Evolutionary conservation across 2,888 invertebrate genomes (phyloP).

Genomic region (Scrobipalpa atriplicella): DNA sequence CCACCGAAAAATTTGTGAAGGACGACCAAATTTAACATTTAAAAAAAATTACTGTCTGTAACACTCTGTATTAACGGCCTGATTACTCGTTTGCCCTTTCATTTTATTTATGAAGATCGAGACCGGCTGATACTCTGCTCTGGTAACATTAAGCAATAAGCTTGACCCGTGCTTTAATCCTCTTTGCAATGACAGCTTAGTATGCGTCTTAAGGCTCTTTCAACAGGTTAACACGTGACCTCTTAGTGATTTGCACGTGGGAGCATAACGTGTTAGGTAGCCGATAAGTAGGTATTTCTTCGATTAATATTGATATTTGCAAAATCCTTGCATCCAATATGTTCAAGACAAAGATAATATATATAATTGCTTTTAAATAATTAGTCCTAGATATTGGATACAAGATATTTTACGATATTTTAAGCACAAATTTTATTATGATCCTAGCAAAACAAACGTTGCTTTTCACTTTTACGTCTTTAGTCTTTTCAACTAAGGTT

Average conservation of each 20-base stretch:
- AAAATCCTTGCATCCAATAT: too few species aligned
- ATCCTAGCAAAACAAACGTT: too few species aligned
- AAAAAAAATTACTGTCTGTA: neutral
- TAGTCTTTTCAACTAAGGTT: neutral
- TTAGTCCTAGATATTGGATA: too few species aligned
- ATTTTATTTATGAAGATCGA: neutral
- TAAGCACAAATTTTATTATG: too few species aligned
- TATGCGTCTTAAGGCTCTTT: neutral
- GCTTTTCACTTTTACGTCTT: too few species aligned
- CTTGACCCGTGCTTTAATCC: neutral
- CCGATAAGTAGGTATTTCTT: too few species aligned
- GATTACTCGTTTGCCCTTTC: neutral
- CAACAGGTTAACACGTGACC: neutral
- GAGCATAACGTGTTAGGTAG: neutral
- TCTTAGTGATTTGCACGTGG: neutral
- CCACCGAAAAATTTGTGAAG: too few species aligned
- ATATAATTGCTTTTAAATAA: too few species aligned
- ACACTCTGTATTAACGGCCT: neutral
- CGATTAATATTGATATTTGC: too few species aligned
- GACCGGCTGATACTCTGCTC: neutral
- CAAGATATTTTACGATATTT: too few species aligned
- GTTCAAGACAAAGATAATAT: too few species aligned
- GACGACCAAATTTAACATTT: too few species aligned
- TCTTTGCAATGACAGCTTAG: neutral
- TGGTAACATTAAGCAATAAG: neutral